These are phyloP conservation scores for Ailurus styani DNA, from an alignment of 2,113 vertebrate species.

Conservation along the genomic window DNA sequence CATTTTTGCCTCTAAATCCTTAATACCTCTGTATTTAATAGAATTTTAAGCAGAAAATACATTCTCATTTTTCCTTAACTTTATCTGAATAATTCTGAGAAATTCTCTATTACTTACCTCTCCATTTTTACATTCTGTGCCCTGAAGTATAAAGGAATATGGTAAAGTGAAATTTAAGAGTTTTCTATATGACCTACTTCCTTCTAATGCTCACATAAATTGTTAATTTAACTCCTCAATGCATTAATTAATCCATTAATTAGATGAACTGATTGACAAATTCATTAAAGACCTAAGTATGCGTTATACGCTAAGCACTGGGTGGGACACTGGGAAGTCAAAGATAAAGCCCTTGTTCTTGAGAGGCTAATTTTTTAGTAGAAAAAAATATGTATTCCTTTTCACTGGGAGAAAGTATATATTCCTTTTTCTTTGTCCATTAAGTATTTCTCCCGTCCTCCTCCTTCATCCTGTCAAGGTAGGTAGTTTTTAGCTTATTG, in stretches of 20 bases:
- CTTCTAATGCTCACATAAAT: neutral
- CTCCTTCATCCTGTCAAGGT: neutral
- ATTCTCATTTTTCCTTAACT: neutral
- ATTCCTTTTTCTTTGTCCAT: neutral
- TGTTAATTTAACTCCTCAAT: constrained; percentile 25
- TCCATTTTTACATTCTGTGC: constrained; percentile 15
- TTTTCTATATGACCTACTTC: constrained; percentile 4
- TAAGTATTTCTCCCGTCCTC: neutral
- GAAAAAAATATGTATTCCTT: neutral
- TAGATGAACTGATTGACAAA: constrained; percentile 8
- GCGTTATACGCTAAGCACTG: neutral
- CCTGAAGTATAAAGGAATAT: neutral
- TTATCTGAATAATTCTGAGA: constrained; percentile 9
- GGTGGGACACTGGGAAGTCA: neutral
- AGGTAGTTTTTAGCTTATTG: neutral
- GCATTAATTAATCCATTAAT: constrained; percentile 47
- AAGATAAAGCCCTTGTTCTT: neutral
- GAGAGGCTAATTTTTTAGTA: neutral
- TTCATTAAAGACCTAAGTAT: neutral
- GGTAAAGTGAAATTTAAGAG: neutral
- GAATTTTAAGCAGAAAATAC: neutral
- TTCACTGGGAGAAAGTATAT: neutral
- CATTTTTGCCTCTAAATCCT: neutral
- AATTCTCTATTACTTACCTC: constrained; percentile 1
- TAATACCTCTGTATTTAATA: neutral